A percentile compares a stretch with the other conserved stretches of the same genome.
These are phyloP conservation scores for Poecile atricapillus DNA, from an alignment of 2,113 vertebrate genomes.

Conservation along the genomic window DNA sequence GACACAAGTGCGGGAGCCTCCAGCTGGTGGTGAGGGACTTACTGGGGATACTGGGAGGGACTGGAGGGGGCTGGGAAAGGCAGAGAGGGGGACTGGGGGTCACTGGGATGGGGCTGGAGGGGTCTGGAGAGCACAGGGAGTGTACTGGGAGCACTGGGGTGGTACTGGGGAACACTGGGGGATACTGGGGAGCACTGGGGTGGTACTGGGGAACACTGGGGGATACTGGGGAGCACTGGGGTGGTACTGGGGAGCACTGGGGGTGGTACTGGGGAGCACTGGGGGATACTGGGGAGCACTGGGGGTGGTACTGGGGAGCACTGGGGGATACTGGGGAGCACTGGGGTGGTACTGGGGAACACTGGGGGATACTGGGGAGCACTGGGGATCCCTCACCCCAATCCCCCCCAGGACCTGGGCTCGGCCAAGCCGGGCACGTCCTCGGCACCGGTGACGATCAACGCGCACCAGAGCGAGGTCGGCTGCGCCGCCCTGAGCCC, in stretches of 20 bases:
- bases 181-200: neutral
- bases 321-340: no score
- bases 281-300: no score
- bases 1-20: neutral
- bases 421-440: neutral
- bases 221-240: neutral
- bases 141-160: no score
- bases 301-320: no score
- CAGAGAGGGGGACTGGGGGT: no score
- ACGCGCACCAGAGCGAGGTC: neutral
- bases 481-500: neutral
- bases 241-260: neutral
- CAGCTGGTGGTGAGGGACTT: neutral
- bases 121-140: no score
- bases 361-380: no score
- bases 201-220: neutral
- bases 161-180: neutral
- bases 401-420: neutral
- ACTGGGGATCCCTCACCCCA: neutral
- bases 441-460: neutral
- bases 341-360: no score
- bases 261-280: no score
- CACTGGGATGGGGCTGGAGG: neutral
- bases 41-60: neutral
- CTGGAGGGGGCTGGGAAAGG: neutral